Percentiles rank a stretch among this genome's conserved stretches.
phyloP scores from a whole-genome alignment of 2,113 vertebrate genomes.

The Tetrao urogallus region DNA sequence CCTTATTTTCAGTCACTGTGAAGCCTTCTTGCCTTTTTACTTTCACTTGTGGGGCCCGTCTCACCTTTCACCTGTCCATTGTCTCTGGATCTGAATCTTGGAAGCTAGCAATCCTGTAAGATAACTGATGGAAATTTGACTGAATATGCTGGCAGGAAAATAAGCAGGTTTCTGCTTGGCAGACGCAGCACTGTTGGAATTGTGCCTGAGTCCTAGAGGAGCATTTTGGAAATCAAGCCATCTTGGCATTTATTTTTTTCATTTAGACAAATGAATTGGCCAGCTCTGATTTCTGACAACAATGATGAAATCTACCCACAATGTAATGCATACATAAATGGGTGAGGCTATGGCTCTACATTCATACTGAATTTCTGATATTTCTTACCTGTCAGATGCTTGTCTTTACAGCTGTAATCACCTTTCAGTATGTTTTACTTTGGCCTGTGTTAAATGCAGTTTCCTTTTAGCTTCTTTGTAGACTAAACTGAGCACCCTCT shows the following conservation, averaged over 20 bases:
- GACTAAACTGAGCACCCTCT: neutral
- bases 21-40: no score
- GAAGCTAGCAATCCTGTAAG: neutral
- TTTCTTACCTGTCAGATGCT: neutral
- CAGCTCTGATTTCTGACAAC: neutral
- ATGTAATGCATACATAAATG: neutral
- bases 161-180: neutral
- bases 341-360: neutral
- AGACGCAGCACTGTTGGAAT: neutral
- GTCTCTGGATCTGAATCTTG: neutral
- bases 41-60: no score
- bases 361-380: neutral
- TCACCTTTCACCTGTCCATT: neutral
- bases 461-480: neutral
- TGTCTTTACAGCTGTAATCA: neutral
- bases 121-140: neutral
- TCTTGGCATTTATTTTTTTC: neutral
- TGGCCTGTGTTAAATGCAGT: neutral
- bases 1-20: no score
- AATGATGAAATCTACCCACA: neutral
- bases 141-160: constrained; percentile 20
- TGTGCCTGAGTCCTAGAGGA: neutral
- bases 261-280: constrained; percentile 18
- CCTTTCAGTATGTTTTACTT: neutral
- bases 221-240: constrained; percentile 11